phyloP scores from a whole-genome alignment of 2,888 invertebrate genomes.

The Sepioteuthis lessoniana region DNA sequence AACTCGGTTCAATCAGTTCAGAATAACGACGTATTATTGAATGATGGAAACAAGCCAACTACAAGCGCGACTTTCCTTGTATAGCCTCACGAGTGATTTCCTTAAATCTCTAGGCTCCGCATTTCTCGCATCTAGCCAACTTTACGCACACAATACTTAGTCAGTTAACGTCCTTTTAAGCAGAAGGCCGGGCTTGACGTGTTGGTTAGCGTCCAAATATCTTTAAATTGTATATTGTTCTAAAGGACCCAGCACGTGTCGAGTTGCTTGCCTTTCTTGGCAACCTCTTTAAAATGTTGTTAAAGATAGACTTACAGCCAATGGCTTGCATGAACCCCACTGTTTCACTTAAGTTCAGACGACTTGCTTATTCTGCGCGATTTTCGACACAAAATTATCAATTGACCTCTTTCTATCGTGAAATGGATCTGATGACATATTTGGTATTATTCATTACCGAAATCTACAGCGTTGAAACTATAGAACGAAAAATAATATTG shows the following conservation, averaged over 20 bases:
- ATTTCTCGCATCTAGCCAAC: neutral
- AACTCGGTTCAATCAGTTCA: too few relatives aligned
- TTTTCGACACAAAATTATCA: too few relatives aligned
- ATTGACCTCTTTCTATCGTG: too few relatives aligned
- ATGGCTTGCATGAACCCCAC: neutral
- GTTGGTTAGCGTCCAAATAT: neutral
- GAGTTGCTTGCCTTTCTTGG: neutral
- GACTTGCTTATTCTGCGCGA: too few relatives aligned
- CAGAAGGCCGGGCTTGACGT: neutral
- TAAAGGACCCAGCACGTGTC: neutral
- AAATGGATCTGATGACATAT: too few relatives aligned
- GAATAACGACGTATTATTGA: too few relatives aligned
- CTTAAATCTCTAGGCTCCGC: neutral
- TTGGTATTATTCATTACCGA: too few relatives aligned
- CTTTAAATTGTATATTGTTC: constrained; percentile 33
- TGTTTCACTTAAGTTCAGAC: neutral
- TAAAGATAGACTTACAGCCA: neutral
- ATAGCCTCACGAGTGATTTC: neutral
- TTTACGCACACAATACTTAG: neutral
- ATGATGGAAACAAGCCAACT: too few relatives aligned
- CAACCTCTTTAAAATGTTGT: neutral
- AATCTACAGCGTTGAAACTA: too few relatives aligned
- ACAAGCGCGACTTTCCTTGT: too few relatives aligned
- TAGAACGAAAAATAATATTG: too few relatives aligned
- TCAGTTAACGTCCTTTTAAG: neutral